A percentile compares a stretch with the other conserved stretches of the same genome.
Conservation (phyloP, 1,140 invertebrate species). For the Hermetia illucens region DNA sequence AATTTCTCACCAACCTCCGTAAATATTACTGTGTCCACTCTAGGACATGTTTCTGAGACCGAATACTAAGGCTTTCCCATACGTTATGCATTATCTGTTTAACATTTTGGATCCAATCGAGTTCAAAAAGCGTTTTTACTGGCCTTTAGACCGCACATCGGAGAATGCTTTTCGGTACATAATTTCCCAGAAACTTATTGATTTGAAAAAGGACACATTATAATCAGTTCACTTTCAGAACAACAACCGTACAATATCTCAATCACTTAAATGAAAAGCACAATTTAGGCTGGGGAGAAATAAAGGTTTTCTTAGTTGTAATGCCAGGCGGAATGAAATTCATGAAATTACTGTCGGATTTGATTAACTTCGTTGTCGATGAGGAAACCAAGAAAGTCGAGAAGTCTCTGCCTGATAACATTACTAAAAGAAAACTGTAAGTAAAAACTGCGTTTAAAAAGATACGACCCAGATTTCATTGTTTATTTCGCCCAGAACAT, state of each 20-base stretch:
- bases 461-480: too few species aligned
- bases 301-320: conserved; percentile 24
- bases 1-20: too few species aligned
- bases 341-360: conserved; percentile 20
- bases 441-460: too few species aligned
- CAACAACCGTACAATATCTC: conserved; percentile 21
- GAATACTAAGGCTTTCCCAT: conserved; percentile 33
- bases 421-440: too few species aligned
- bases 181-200: too few species aligned
- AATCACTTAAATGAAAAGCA: conserved; percentile 25
- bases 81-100: conserved; percentile 34
- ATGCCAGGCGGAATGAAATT: conserved; percentile 29
- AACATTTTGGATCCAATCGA: conserved; percentile 29
- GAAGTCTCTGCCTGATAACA: conserved; percentile 10
- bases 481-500: too few species aligned
- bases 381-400: conserved; percentile 19
- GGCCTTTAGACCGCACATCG: conserved; percentile 35
- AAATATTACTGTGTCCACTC: too few species aligned
- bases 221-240: conserved; percentile 5
- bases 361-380: conserved; percentile 18
- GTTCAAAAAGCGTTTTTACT: conserved; percentile 32
- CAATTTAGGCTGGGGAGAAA: conserved; percentile 19
- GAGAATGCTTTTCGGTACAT: conserved; percentile 31
- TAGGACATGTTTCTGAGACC: conserved; percentile 37
- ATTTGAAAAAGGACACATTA: too few species aligned